Evolutionary conservation across 2,113 vertebrate species (phyloP), one percentile per base, ranked within the genome.

Genomic region (Lethenteron camtschaticum): DNA sequence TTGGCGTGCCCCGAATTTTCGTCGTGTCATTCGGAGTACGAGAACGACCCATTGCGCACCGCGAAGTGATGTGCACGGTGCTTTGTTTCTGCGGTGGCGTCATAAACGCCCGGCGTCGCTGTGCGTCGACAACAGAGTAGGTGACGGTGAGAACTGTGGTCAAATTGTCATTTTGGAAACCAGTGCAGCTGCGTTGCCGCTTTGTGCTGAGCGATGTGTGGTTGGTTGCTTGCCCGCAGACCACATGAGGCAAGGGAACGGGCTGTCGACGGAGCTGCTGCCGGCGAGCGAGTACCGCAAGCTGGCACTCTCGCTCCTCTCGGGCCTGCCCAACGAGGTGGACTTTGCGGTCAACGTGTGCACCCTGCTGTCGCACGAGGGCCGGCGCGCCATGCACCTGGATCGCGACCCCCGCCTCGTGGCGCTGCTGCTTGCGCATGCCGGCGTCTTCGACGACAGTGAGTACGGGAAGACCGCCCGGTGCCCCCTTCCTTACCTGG

Each of bases 341-440:
- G 94, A 99, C 80, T 99, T 99, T 59, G 94, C 94, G 76, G 90
- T 99, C 78, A 99, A 99, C 56, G 94, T 99, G 79, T 97, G 94
- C 82, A 96, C 89, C 77, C 87, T 96, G 70, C 86, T 99, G 69
- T 99, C 94, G 82, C 96, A 96, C 73, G 94, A 97, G 85, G 95
- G 90, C 87, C 96, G 95, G 77, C 94, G 94, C 70, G 83, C 89
- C 81, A 96, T 99, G 90, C 94, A 96, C 81, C 87, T 99, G 78
- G 94, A 99, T 79, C 96, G 95, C 80, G 94, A 97, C 77, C 90
- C 94, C 79, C 96, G 95, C 83, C 89, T 99, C 78, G 84, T 95
- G 83, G 95, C 90, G 14, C 79, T 99, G 78, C 82, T 99, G 77
- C 87, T 99, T 80, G 94, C 94, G 70, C 94, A 99, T 74, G 82